Evolutionary conservation across 2,888 invertebrate genomes (phyloP), one percentile per base, ranked within the genome.

Genomic region (Chouioia cunea): DNA sequence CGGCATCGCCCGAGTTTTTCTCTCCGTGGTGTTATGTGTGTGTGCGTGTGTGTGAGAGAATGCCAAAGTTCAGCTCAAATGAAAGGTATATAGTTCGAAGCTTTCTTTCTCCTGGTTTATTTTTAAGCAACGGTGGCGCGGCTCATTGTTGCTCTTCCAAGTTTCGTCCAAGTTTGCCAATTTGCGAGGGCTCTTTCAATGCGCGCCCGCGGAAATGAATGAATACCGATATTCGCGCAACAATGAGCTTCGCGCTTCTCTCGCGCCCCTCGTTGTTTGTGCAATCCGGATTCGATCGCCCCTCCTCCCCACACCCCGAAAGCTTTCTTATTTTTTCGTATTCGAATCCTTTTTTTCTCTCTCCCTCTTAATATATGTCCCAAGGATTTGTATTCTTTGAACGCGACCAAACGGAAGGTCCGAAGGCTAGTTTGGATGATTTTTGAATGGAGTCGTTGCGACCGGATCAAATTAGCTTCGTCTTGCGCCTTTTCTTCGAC

Each of bases 161-260:
- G 60, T 65, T 73, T 71, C 68, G 60, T 53, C 67, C 71, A 75
- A 73, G 74, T 76, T 75, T 66, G 71, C 70, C 73, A 76, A 76
- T 75, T 76, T 69, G 69, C 65, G 48, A 54, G 53, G 22, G 65
- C 22, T n/a, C n/a, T 70, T 70, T 70, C 62, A 66, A 70, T 70
- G 36, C 18, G 23, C n/a, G 47, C 16, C n/a, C 53, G 59, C 43
- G 58, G 44, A 48, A 48, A 58, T 50, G 52, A 66, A 53, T 58
- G 66, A 58, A 66, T 48, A 20, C 58, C 58, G 53, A 43, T 53
- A 52, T 18, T 50, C 36, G 23, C 52, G 46, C 57, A 53, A 46
- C 56, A 53, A 60, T 66, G 44, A 20, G 4, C 12, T n/a, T 4
- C 43, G 10, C 15, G 23, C 4, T 4, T 23, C 44, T 27, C 18